phyloP scores from a whole-genome alignment of 2,113 vertebrate species.

The Sciurus niger region DNA sequence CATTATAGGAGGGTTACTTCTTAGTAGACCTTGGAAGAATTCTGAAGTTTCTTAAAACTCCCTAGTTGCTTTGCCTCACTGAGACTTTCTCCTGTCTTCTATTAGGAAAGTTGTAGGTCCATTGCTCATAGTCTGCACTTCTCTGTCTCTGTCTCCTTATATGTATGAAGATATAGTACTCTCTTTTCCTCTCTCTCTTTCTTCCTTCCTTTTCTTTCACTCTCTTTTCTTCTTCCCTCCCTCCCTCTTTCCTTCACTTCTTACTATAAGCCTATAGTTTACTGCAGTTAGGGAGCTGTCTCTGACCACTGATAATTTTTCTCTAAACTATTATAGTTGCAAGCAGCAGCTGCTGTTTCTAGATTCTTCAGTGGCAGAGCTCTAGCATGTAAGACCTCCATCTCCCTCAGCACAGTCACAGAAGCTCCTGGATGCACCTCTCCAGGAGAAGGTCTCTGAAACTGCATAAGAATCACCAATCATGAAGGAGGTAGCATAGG shows the following conservation, averaged over 20 bases:
- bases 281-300: conserved; percentile 28
- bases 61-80: neutral
- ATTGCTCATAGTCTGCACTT: neutral
- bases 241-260: neutral
- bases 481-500: neutral
- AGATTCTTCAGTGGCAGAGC: neutral
- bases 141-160: neutral
- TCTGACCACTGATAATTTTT: conserved; percentile 53
- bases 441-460: neutral
- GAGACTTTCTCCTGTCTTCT: conserved; percentile 6
- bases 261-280: neutral
- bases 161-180: neutral
- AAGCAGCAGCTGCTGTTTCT: neutral
- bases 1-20: neutral
- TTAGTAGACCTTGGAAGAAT: neutral
- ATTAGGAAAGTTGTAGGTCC: neutral
- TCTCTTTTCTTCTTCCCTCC: neutral
- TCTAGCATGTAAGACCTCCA: neutral
- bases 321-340: neutral
- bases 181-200: neutral
- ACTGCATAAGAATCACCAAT: neutral
- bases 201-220: too few species aligned
- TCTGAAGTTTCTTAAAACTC: neutral
- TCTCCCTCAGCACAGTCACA: neutral
- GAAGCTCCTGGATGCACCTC: neutral